A percentile compares a stretch with the other conserved stretches of the same genome.
Evolutionary conservation across 2,888 invertebrate species (phyloP).

Genomic region (Platycnemis pennipes): DNA sequence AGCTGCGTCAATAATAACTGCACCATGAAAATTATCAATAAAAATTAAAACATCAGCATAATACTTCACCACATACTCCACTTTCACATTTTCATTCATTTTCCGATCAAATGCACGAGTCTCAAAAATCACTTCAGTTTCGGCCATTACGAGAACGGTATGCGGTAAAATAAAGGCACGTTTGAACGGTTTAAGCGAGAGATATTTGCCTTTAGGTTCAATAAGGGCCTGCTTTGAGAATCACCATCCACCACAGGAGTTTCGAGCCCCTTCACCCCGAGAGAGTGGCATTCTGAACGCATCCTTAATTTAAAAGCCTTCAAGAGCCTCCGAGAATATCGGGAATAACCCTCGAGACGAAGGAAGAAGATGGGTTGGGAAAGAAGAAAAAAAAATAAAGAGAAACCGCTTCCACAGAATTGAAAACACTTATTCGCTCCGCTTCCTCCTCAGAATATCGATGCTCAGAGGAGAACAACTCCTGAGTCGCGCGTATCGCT

Average conservation of each 20-base stretch:
- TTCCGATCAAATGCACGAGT: too few relatives aligned
- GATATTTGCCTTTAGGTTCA: too few relatives aligned
- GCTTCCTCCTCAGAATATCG: neutral
- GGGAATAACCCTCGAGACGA: neutral
- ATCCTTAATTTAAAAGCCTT: neutral
- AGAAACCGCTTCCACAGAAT: neutral
- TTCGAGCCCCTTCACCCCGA: neutral
- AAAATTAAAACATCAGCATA: too few relatives aligned
- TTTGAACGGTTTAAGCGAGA: too few relatives aligned
- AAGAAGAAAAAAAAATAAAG: neutral
- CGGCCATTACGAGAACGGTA: too few relatives aligned
- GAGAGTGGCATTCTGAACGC: neutral
- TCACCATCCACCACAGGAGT: neutral
- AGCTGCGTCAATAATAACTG: too few relatives aligned
- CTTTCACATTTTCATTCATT: too few relatives aligned
- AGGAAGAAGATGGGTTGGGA: neutral
- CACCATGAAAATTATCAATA: too few relatives aligned
- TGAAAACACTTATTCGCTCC: neutral
- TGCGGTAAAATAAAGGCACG: too few relatives aligned
- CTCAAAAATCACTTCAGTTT: too few relatives aligned
- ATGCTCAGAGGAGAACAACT: neutral
- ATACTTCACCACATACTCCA: too few relatives aligned
- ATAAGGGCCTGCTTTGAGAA: neutral
- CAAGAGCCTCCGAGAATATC: neutral
- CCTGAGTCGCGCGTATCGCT: neutral